Evolutionary conservation across 2,888 invertebrate species (phyloP).

Genomic region (Dysmachus trigonus): DNA sequence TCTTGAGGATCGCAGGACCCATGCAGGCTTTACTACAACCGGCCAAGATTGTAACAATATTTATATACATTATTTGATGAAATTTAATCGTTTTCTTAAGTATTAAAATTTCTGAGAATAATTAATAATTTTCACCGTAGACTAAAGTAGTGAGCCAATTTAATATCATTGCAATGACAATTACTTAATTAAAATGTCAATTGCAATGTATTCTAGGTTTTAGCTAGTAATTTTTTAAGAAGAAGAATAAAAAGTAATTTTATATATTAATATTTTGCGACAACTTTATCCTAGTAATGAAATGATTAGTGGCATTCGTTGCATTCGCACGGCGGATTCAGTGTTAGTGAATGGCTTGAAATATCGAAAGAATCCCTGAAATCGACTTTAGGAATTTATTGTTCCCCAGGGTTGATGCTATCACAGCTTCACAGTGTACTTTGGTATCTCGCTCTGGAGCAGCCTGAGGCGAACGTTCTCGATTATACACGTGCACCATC

Average conservation of each 20-base stretch:
- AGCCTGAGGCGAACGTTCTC: not conserved
- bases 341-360: conserved; percentile 21
- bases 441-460: not conserved
- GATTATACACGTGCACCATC: not conserved
- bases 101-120: too few relatives aligned
- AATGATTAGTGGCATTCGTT: not conserved
- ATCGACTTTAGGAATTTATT: conserved; percentile 42
- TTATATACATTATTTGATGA: too few relatives aligned
- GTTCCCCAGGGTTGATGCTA: conserved; percentile 27
- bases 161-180: too few relatives aligned
- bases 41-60: too few relatives aligned
- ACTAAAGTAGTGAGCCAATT: too few relatives aligned
- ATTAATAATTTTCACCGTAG: too few relatives aligned
- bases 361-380: conserved; percentile 34
- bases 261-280: not conserved
- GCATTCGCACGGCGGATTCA: not conserved
- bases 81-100: too few relatives aligned
- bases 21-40: too few relatives aligned
- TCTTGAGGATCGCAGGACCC: too few relatives aligned
- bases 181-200: too few relatives aligned
- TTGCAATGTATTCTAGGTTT: too few relatives aligned
- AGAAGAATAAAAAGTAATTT: not conserved
- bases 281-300: not conserved
- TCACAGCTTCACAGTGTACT: not conserved
- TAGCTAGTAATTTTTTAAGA: not conserved